Percentiles rank a stretch among this genome's conserved stretches.
phyloP scores from a whole-genome alignment of 2,888 invertebrate genomes.

The Cataglyphis cursor region DNA sequence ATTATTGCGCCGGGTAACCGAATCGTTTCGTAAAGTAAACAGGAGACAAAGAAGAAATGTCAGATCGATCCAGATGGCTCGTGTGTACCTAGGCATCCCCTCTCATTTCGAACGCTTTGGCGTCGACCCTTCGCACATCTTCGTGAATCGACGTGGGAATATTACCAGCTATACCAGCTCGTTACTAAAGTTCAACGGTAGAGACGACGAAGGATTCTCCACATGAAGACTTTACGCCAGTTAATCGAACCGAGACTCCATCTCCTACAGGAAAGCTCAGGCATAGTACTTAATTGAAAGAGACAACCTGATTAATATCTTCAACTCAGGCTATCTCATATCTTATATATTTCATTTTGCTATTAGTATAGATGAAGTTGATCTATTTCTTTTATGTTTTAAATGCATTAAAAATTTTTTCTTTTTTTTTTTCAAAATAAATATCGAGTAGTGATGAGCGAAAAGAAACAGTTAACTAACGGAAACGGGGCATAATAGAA shows the following conservation, averaged over 20 bases:
- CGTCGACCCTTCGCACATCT: constrained; percentile 41
- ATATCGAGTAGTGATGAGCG: background rate
- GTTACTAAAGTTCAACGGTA: constrained; percentile 73
- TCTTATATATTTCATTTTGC: background rate
- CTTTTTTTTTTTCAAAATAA: background rate
- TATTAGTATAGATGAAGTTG: background rate
- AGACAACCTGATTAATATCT: background rate
- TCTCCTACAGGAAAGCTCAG: constrained; percentile 28
- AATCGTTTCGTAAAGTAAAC: constrained; percentile 42
- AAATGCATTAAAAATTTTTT: background rate
- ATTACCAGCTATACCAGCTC: constrained; percentile 70
- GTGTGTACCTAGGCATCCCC: constrained; percentile 20
- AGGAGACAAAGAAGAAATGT: constrained; percentile 44
- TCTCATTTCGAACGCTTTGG: background rate
- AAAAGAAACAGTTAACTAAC: background rate
- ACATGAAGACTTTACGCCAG: constrained; percentile 64
- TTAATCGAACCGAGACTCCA: constrained; percentile 68
- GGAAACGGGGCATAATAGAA: background rate
- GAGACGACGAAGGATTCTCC: constrained; percentile 62
- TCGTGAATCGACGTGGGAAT: constrained; percentile 72
- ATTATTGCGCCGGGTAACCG: constrained; percentile 42
- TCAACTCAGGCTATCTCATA: background rate
- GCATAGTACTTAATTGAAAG: constrained; percentile 63
- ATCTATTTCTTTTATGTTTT: background rate
- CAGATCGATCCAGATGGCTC: constrained; percentile 41